Evolutionary conservation across 2,888 invertebrate species (phyloP).

Genomic region (Drosophila monieri): DNA sequence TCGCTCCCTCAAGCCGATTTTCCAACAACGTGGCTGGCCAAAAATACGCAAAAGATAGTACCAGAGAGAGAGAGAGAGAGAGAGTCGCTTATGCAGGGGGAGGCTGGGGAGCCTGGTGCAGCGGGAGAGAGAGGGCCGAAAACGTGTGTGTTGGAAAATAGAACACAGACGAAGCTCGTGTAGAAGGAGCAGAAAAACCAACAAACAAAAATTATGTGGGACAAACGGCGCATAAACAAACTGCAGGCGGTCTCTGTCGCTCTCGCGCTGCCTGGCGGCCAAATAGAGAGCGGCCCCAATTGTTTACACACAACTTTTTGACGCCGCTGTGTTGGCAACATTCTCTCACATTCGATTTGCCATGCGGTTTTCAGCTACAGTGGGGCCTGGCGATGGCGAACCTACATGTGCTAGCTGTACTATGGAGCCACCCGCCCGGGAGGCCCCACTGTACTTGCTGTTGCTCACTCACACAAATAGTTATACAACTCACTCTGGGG

Average conservation of each 20-base stretch:
- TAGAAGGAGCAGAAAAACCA: slow-evolving; percentile 71
- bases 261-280: slow-evolving; percentile 2
- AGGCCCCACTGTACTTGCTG: slow-evolving; percentile 18
- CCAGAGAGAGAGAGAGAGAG: slow-evolving; percentile 15
- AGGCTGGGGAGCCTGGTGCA: slow-evolving; percentile 14
- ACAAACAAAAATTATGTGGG: slow-evolving; percentile 79
- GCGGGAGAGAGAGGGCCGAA: slow-evolving; percentile 12
- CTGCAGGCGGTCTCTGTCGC: slow-evolving; percentile 23
- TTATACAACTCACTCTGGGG: slow-evolving; percentile 63
- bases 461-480: slow-evolving; percentile 41
- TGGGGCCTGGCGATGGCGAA: neutral
- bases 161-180: slow-evolving; percentile 41
- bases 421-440: neutral
- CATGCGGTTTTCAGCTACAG: slow-evolving; percentile 39
- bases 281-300: slow-evolving; percentile 46
- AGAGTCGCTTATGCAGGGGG: slow-evolving; percentile 10
- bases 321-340: slow-evolving; percentile 57
- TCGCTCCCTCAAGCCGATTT: slow-evolving; percentile 46
- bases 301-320: slow-evolving; percentile 61
- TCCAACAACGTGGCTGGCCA: slow-evolving; percentile 64
- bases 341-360: slow-evolving; percentile 20
- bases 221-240: slow-evolving; percentile 60
- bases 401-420: too few relatives aligned
- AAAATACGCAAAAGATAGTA: slow-evolving; percentile 64
- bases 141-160: slow-evolving; percentile 47